Conservation (phyloP, 2,797 vertebrate species). For the Chelmon rostratus region DNA sequence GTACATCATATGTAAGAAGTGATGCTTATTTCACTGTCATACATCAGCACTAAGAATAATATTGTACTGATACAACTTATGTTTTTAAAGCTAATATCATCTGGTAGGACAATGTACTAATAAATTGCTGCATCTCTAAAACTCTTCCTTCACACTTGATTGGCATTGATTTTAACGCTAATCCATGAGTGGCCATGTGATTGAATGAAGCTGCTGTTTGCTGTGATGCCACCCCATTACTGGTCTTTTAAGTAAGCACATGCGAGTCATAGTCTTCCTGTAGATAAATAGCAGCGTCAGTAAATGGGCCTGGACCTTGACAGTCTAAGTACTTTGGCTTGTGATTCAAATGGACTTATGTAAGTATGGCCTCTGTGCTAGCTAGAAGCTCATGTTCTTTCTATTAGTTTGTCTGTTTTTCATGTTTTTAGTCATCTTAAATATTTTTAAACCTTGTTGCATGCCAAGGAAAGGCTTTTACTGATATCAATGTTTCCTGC, state of each 20-base stretch:
- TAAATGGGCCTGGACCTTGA: constrained; percentile 33
- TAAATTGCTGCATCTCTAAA: neutral
- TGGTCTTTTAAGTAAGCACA: constrained; percentile 24
- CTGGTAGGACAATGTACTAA: neutral
- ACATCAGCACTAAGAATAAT: neutral
- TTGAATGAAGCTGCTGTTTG: constrained; percentile 31
- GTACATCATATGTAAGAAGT: neutral
- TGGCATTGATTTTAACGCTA: constrained; percentile 38
- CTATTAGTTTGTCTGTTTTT: constrained; percentile 5
- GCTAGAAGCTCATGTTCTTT: neutral
- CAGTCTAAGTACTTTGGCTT: constrained; percentile 36
- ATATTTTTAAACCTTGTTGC: neutral
- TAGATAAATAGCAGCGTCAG: constrained; percentile 53
- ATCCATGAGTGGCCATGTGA: constrained; percentile 26
- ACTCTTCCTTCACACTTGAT: constrained; percentile 23
- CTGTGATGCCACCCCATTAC: constrained; percentile 41
- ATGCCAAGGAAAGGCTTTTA: neutral
- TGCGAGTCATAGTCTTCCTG: constrained; percentile 28
- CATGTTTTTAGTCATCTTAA: constrained; percentile 8
- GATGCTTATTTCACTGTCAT: neutral
- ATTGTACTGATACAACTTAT: neutral
- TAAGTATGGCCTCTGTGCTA: constrained; percentile 15
- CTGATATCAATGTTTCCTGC: neutral
- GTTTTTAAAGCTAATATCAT: neutral
- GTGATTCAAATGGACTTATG: constrained; percentile 21